A percentile compares a stretch with the other conserved stretches of the same genome.
phyloP scores from a whole-genome alignment of 2,797 vertebrate species.

The Platalea minor region DNA sequence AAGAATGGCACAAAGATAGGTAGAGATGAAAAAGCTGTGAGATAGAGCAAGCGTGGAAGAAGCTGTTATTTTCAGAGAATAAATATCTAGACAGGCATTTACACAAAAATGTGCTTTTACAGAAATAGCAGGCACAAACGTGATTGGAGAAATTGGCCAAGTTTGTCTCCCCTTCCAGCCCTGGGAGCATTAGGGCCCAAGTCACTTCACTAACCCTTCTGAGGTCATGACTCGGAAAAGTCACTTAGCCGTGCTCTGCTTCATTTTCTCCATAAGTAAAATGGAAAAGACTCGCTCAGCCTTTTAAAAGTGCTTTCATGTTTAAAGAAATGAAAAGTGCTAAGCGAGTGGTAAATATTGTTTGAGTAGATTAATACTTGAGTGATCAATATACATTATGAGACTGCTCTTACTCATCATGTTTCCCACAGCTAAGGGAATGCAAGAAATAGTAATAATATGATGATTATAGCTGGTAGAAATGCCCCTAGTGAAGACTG shows the following conservation, averaged over 20 bases:
- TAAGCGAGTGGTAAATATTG: conserved; percentile 24
- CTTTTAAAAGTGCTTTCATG: conserved; percentile 7
- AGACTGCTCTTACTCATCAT: conserved; percentile 60
- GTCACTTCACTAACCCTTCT: neutral
- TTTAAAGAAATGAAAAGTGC: conserved; percentile 45
- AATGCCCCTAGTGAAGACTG: neutral
- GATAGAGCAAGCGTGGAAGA: neutral
- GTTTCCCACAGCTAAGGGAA: conserved; percentile 45
- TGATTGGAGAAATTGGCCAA: neutral
- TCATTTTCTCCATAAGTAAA: neutral
- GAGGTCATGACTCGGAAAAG: neutral
- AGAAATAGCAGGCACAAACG: neutral
- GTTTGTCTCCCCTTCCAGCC: neutral
- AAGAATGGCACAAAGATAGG: neutral
- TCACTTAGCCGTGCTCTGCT: neutral
- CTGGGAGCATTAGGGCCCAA: neutral
- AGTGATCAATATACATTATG: conserved; percentile 65
- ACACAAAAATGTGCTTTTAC: neutral
- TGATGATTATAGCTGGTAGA: neutral
- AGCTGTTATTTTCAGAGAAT: neutral
- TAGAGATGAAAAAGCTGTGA: neutral
- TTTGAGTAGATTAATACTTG: conserved; percentile 44
- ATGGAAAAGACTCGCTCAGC: neutral
- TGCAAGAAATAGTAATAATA: neutral
- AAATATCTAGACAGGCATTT: neutral